Percentiles rank a stretch among this genome's conserved stretches.
Conservation (phyloP, 2,888 invertebrate species). For the Plebejus anna region DNA sequence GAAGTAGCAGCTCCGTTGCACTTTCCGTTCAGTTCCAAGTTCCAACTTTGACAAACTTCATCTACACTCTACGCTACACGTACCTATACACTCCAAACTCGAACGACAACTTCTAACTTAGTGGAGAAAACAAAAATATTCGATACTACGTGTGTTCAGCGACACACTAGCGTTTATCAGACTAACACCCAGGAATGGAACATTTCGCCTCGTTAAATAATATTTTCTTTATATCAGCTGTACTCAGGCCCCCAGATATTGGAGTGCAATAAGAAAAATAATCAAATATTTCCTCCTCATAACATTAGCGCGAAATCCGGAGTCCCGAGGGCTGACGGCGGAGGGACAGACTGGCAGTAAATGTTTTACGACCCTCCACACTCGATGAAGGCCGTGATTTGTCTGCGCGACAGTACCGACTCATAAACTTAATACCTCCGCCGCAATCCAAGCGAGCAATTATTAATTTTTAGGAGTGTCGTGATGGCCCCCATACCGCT, state of each 20-base stretch:
- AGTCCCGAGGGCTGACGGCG: not conserved
- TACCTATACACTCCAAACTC: not conserved
- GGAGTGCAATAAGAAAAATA: not conserved
- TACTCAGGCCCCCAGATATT: not conserved
- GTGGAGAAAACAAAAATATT: not conserved
- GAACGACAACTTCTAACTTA: not conserved
- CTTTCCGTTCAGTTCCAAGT: conserved; percentile 4
- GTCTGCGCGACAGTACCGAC: not conserved
- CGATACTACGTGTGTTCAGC: not conserved
- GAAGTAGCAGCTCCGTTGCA: not conserved
- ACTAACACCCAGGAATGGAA: not conserved
- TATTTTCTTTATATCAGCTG: not conserved
- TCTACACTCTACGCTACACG: not conserved
- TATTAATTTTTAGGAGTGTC: not conserved
- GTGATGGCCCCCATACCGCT: not conserved
- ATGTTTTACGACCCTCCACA: not conserved
- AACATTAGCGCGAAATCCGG: not conserved
- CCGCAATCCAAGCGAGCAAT: not conserved
- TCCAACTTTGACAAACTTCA: not conserved
- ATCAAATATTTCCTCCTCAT: not conserved
- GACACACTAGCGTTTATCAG: not conserved
- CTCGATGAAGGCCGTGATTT: not conserved
- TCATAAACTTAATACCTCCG: not conserved
- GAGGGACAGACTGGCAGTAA: not conserved
- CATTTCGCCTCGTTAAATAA: not conserved